Percentiles rank a stretch among this genome's conserved stretches.
These are phyloP conservation scores for Plagiodera versicolora DNA, from an alignment of 2,888 invertebrate species.

Conservation along the genomic window DNA sequence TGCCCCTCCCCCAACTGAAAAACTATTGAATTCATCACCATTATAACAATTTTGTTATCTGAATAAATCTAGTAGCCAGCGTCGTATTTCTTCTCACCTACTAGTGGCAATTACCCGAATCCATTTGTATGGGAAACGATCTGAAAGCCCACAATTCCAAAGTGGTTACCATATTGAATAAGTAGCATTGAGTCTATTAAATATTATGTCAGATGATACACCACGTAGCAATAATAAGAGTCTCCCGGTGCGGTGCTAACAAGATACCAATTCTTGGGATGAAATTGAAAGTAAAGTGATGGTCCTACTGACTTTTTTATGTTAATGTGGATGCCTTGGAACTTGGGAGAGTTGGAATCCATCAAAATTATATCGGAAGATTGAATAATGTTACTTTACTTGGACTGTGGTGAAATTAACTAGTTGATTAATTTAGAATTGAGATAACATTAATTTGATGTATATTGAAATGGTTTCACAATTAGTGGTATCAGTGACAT, in stretches of 20 bases:
- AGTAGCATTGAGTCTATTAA: background rate
- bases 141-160: background rate
- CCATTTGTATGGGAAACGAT: background rate
- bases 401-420: too few relatives aligned
- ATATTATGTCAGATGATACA: background rate
- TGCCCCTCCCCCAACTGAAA: background rate
- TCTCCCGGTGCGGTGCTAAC: background rate
- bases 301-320: background rate
- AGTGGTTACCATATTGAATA: background rate
- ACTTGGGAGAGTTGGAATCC: too few relatives aligned
- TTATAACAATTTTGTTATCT: background rate
- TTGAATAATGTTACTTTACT: too few relatives aligned
- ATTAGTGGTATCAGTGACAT: too few relatives aligned
- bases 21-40: background rate
- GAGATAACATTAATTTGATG: too few relatives aligned
- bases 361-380: too few relatives aligned
- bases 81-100: background rate
- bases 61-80: background rate
- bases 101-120: background rate
- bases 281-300: background rate
- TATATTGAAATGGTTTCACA: too few relatives aligned
- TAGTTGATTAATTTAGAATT: too few relatives aligned
- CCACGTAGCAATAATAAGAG: background rate
- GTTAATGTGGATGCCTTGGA: too few relatives aligned
- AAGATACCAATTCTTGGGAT: background rate